Base-by-base conservation (phyloP, 2,113 vertebrate genomes). In the Martes martes region DNA sequence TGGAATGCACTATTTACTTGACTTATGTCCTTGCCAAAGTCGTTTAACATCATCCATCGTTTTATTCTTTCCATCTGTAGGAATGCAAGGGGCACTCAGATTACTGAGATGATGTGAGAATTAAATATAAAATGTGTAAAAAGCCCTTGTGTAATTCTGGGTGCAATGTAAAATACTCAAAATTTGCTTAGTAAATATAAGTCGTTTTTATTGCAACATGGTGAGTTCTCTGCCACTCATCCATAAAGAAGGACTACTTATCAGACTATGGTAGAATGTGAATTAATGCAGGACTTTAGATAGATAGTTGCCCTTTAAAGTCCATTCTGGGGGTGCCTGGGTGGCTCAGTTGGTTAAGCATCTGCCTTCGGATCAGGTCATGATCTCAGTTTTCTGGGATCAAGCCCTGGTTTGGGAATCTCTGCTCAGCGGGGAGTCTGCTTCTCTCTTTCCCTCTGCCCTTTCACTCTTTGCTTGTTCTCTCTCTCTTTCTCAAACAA, bases 161-260 rank as follows among this genome's bases (percentile, higher is more conserved):
- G 7, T 42, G 5, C 9, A 81, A 67, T 55, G 9, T 19, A 47
- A 90, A 78, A 31, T 26, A 7, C 28, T 85, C 16, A 65, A 42
- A 42, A 86, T 45, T 47, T n/a, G 2, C 6, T 85, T 2, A 36
- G 13, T 74, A n/a, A 55, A 45, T 63, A 19, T 55, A 36, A 8
- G 16, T 69, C 33, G 47, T 79, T 47, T 89, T 63, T 69, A 39
- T 31, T 67, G 7, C 19, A 74, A 1, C 1, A 24, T 42, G 31
- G 23, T 31, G 7, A 93, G 3, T 36, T 7, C 47, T 18, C 4
- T 33, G 33, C 61, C 33, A 31, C 18, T 55, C 45, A 45, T 7
- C 52, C 0, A 10, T 55, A n/a, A 47, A 71, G 6, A 39, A 71
- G 6, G 15, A 67, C 23, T 24, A 0, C 3, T 71, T 26, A 0